These are phyloP conservation scores for Yasuhikotakia modesta DNA, from an alignment of 2,797 vertebrate genomes.

Conservation along the genomic window DNA sequence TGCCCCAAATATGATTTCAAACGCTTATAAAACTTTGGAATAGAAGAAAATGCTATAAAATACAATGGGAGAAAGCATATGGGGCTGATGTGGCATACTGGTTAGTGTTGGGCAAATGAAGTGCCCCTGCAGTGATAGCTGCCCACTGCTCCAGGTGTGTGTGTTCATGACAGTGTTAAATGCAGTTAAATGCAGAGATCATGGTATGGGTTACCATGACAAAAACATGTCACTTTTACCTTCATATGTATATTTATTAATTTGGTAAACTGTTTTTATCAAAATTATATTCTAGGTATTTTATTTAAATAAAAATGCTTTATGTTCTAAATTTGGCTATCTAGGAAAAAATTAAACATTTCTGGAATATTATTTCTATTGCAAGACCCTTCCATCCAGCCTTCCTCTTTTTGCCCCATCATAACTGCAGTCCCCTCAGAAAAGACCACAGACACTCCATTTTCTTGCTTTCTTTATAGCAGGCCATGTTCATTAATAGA, in stretches of 20 bases:
- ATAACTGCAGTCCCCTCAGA: conserved; percentile 15
- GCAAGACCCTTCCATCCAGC: conserved; percentile 6
- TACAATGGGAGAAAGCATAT: not conserved
- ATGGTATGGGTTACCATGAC: no score
- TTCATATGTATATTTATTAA: no score
- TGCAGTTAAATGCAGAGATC: no score
- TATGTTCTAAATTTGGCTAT: not conserved
- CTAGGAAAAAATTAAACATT: no score
- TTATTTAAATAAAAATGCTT: not conserved
- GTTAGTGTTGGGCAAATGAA: no score
- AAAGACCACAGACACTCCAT: conserved; percentile 27
- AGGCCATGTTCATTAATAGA: conserved; percentile 60
- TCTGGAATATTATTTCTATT: not conserved
- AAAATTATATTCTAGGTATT: no score
- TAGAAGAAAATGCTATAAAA: not conserved
- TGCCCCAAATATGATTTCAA: conserved; percentile 38
- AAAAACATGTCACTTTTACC: no score
- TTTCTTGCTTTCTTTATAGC: conserved; percentile 59
- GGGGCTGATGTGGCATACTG: no score
- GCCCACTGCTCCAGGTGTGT: no score
- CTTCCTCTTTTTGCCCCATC: not conserved
- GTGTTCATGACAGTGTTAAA: no score
- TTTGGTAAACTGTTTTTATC: no score
- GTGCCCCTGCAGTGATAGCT: no score
- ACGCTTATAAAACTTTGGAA: conserved; percentile 12